Evolutionary conservation across 1,140 invertebrate species (phyloP).

Genomic region (Formica selysi): DNA sequence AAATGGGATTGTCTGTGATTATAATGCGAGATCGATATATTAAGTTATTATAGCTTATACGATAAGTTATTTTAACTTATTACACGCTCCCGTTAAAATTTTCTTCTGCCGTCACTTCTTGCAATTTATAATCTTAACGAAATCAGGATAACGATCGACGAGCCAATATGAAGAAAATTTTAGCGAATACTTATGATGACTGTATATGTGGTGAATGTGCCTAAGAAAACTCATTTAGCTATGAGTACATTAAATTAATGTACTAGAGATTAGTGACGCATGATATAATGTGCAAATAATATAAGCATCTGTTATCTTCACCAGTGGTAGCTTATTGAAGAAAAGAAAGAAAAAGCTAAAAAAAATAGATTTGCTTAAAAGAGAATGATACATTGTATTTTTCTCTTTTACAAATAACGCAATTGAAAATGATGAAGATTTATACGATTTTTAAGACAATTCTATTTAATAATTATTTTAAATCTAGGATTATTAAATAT

Average conservation of each 20-base stretch:
- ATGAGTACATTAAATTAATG: slow-evolving; percentile 54
- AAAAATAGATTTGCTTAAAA: slow-evolving; percentile 51
- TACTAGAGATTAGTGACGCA: slow-evolving; percentile 31
- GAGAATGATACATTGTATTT: neutral
- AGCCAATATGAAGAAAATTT: slow-evolving; percentile 53
- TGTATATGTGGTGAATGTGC: slow-evolving; percentile 53
- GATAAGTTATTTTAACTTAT: slow-evolving; percentile 49
- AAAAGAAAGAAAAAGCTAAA: neutral
- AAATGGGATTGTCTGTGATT: slow-evolving; percentile 58
- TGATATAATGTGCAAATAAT: slow-evolving; percentile 31
- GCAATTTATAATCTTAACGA: neutral
- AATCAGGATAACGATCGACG: slow-evolving; percentile 21
- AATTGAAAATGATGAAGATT: slow-evolving; percentile 27
- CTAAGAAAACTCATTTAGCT: slow-evolving; percentile 60
- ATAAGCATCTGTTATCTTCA: slow-evolving; percentile 23
- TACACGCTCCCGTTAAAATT: slow-evolving; percentile 40
- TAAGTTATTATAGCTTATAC: slow-evolving; percentile 48
- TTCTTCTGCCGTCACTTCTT: slow-evolving; percentile 30
- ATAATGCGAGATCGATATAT: slow-evolving; percentile 9
- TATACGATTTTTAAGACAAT: neutral
- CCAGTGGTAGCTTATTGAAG: slow-evolving; percentile 35
- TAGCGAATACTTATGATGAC: slow-evolving; percentile 47
- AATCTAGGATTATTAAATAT: neutral
- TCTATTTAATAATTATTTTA: slow-evolving; percentile 27
- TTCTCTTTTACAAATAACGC: neutral